These are phyloP conservation scores for Pelmatolapia mariae DNA, from an alignment of 2,113 vertebrate species.

Conservation along the genomic window DNA sequence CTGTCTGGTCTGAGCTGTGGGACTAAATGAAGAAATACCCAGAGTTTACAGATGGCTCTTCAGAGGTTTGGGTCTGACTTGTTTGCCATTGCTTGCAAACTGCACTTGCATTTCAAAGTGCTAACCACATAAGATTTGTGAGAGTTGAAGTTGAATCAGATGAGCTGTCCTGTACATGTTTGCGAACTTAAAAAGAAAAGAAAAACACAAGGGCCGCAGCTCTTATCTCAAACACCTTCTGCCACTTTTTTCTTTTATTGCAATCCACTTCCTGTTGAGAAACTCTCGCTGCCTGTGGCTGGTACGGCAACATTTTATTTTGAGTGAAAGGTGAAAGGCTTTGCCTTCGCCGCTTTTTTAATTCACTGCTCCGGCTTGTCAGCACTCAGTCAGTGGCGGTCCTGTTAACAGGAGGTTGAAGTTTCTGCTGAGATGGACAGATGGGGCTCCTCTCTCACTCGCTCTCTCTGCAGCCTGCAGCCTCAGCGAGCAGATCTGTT, in stretches of 20 bases:
- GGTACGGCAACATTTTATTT: not conserved
- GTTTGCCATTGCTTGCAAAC: not conserved
- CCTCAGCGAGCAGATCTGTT: constrained; percentile 8
- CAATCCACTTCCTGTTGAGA: constrained; percentile 65
- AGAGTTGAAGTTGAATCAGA: not conserved
- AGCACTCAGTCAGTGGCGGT: not conserved
- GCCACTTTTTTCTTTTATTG: constrained; percentile 46
- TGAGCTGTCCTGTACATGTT: not conserved
- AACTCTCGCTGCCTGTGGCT: constrained; percentile 26
- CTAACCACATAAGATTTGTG: not conserved
- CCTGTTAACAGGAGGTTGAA: not conserved
- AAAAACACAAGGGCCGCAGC: not conserved
- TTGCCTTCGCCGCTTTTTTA: not conserved
- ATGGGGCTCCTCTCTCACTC: not conserved
- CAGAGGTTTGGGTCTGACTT: not conserved
- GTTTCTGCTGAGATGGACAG: constrained; percentile 1
- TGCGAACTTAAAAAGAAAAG: not conserved
- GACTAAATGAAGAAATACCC: not conserved
- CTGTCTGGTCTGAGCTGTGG: constrained; percentile 7
- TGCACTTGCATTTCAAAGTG: not conserved
- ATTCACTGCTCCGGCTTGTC: not conserved
- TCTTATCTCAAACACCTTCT: constrained; percentile 62
- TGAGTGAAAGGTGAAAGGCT: constrained; percentile 12
- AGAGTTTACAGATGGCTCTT: not conserved
- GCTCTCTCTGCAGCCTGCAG: not conserved